These are phyloP conservation scores for Champsocephalus gunnari DNA, from an alignment of 2,797 vertebrate species.

Conservation along the genomic window DNA sequence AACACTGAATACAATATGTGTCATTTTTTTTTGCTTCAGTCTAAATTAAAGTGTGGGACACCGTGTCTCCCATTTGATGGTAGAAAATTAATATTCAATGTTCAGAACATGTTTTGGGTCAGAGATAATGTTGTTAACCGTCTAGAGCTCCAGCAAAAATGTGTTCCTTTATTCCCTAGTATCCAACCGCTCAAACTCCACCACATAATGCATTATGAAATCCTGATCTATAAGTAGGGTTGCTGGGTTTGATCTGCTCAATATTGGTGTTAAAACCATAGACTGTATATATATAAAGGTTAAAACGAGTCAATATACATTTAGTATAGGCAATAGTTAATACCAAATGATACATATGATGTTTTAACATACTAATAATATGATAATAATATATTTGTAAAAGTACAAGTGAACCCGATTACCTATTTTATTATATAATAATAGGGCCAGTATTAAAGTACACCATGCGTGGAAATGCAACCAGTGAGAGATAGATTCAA, in stretches of 20 bases:
- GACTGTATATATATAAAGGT: neutral
- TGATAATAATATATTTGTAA: neutral
- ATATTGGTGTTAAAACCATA: neutral
- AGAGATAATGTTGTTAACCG: neutral
- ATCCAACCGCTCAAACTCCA: neutral
- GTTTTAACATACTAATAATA: neutral
- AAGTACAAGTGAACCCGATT: neutral
- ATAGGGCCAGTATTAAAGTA: constrained; percentile 20
- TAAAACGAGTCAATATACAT: neutral
- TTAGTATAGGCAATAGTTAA: neutral
- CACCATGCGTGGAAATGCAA: constrained; percentile 44
- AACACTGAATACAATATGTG: too few relatives aligned
- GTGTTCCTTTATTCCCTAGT: neutral
- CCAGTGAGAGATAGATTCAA: constrained; percentile 49
- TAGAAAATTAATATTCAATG: too few relatives aligned
- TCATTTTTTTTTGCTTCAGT: too few relatives aligned
- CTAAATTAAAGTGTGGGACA: too few relatives aligned
- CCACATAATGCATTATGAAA: neutral
- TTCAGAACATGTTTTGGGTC: too few relatives aligned
- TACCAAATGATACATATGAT: neutral
- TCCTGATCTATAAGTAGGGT: neutral
- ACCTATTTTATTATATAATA: constrained; percentile 27
- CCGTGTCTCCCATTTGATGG: too few relatives aligned
- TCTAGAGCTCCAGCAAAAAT: neutral
- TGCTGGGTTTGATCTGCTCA: too few relatives aligned